Conservation (phyloP, 2,888 invertebrate species). For the Meta bourneti region DNA sequence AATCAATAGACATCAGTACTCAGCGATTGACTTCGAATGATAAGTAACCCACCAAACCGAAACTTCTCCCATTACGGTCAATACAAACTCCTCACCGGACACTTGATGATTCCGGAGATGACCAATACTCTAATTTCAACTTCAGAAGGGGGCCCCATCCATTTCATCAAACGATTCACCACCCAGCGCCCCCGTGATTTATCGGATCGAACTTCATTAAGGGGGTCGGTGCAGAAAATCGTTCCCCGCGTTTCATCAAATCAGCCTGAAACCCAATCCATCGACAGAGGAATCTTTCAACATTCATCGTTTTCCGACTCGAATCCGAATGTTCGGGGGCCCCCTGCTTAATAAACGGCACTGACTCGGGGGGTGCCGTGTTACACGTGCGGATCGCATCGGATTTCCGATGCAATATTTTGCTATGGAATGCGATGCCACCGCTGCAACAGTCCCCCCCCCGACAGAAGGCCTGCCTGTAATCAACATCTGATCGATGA, state of each 20-base stretch:
- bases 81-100: background rate
- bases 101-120: background rate
- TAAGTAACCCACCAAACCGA: background rate
- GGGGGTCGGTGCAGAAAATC: constrained; percentile 39
- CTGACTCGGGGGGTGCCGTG: constrained; percentile 36
- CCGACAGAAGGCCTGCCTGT: constrained; percentile 62
- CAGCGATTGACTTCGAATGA: background rate
- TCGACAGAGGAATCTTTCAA: constrained; percentile 47
- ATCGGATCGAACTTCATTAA: constrained; percentile 67
- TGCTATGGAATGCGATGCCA: constrained; percentile 64
- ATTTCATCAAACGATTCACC: constrained; percentile 8
- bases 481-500: constrained; percentile 75
- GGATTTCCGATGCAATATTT: constrained; percentile 73
- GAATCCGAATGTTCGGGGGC: constrained; percentile 34
- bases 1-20: background rate
- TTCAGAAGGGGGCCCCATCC: background rate
- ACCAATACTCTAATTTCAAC: background rate
- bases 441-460: constrained; percentile 13
- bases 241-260: constrained; percentile 52
- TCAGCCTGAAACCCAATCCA: constrained; percentile 66
- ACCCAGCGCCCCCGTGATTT: background rate
- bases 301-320: constrained; percentile 58
- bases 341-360: constrained; percentile 53
- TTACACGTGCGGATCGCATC: constrained; percentile 65
- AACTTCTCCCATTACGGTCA: background rate